These are phyloP conservation scores for Arenaria interpres DNA, from an alignment of 2,113 vertebrate species.

Conservation along the genomic window DNA sequence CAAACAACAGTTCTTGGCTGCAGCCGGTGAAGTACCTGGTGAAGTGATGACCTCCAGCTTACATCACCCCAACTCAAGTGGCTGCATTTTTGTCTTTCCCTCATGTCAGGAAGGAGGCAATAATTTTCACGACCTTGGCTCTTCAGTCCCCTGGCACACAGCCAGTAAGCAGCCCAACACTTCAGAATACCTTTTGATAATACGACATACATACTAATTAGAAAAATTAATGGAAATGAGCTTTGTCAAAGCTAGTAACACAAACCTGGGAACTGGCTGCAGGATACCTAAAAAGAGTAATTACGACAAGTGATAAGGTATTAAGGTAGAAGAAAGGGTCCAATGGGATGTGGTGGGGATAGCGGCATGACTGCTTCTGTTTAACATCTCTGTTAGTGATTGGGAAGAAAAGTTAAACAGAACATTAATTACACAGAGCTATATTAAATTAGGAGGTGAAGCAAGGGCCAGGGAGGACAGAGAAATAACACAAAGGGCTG, in stretches of 20 bases:
- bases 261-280: neutral
- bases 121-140: neutral
- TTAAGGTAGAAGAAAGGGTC: neutral
- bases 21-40: neutral
- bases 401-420: slow-evolving; percentile 52
- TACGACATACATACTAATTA: neutral
- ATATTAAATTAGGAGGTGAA: slow-evolving; percentile 58
- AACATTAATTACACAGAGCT: slow-evolving; percentile 46
- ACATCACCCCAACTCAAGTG: rapidly evolving
- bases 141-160: neutral
- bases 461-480: neutral
- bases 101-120: neutral
- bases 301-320: slow-evolving; percentile 9
- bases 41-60: neutral
- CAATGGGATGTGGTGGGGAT: neutral
- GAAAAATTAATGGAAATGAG: neutral
- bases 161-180: neutral
- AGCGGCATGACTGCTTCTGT: slow-evolving; percentile 12
- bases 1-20: neutral
- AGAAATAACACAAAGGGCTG: slow-evolving; percentile 32
- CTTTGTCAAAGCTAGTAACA: neutral
- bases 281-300: neutral
- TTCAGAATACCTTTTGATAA: neutral
- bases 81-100: neutral
- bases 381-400: slow-evolving; percentile 51